Base-by-base conservation (phyloP, 2,113 vertebrate species). In the Cheirogaleus medius region DNA sequence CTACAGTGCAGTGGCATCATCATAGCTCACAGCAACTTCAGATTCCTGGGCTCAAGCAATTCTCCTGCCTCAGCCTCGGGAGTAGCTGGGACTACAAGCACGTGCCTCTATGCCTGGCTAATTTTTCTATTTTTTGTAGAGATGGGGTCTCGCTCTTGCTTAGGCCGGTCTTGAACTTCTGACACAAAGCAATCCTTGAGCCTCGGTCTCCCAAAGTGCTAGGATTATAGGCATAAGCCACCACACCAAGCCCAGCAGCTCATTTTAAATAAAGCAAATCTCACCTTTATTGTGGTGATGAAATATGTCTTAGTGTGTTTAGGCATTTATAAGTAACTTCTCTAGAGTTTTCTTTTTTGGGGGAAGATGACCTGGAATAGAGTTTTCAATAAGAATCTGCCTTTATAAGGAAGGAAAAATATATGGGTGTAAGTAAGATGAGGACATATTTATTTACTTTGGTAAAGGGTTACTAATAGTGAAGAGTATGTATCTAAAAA, bases 331-430 rank as follows among this genome's bases (percentile, higher is more conserved):
- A 80, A 32, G 14, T 15, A 74, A 23, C 76, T 92, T 92, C 13
- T 89, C 3, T 91, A 44, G 52, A 85, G 34, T 96, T 87, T 96
- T 73, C 14, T 96, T 87, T 96, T 73, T 47, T 47, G 9, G 9
- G 9, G 47, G 47, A 47, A 47, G 47, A 10, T 47, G 47, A 47
- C 47, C 47, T 47, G 47, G 47, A 47, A 8, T 91, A 44, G 52
- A 84, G 34, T 96, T 87, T 96, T 73, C 14, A 56, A 2, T 73
- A 87, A 78, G 69, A 52, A 90, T 81, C 54, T 91, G 14, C 27
- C 44, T 13, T 0, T 93, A 17, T 69, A 42, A 93, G 47, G 47
- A 81, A 92, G 58, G 63, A 78, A 87, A 71, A 87, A 86, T 66
- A 81, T 0, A 39, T 37, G 83, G 13, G n/a, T 90, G 44, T 92